A percentile compares a stretch with the other conserved stretches of the same genome.
phyloP scores from a whole-genome alignment of 2,797 vertebrate genomes.

The Parambassis ranga region DNA sequence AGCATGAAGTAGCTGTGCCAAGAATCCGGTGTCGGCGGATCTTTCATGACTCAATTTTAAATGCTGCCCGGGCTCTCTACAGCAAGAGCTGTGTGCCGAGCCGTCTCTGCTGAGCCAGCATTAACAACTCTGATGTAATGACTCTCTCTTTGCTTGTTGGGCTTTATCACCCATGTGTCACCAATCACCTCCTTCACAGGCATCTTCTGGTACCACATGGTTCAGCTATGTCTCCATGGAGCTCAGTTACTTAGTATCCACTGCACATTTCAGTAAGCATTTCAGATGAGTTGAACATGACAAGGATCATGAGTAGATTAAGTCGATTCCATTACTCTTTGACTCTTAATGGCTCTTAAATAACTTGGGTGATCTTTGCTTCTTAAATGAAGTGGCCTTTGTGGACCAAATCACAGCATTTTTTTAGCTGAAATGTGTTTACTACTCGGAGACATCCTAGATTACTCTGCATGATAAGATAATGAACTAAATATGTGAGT shows the following conservation, averaged over 20 bases:
- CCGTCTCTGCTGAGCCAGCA: conserved; percentile 3
- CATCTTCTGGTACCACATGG: conserved; percentile 12
- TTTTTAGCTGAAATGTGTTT: not conserved
- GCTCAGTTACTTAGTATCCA: not conserved
- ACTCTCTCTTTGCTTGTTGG: conserved; percentile 15
- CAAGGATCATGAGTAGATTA: not conserved
- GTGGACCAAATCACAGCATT: not conserved
- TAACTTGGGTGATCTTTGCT: too few relatives aligned
- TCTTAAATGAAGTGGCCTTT: not conserved
- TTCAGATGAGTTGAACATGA: conserved; percentile 2
- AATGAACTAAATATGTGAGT: not conserved
- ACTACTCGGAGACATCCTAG: not conserved
- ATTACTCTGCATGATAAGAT: not conserved
- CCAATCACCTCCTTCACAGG: conserved; percentile 27
- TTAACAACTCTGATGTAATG: conserved; percentile 21
- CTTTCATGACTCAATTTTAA: not conserved
- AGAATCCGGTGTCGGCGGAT: not conserved
- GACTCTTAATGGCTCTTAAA: too few relatives aligned
- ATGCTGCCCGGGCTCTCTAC: not conserved
- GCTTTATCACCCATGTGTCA: conserved; percentile 39
- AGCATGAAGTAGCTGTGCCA: not conserved
- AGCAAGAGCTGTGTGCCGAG: not conserved
- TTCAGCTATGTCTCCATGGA: conserved; percentile 3
- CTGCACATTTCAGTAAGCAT: conserved; percentile 10
- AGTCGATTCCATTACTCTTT: too few relatives aligned